phyloP scores from a whole-genome alignment of 2,797 vertebrate genomes.

The Pseudochirops cupreus region DNA sequence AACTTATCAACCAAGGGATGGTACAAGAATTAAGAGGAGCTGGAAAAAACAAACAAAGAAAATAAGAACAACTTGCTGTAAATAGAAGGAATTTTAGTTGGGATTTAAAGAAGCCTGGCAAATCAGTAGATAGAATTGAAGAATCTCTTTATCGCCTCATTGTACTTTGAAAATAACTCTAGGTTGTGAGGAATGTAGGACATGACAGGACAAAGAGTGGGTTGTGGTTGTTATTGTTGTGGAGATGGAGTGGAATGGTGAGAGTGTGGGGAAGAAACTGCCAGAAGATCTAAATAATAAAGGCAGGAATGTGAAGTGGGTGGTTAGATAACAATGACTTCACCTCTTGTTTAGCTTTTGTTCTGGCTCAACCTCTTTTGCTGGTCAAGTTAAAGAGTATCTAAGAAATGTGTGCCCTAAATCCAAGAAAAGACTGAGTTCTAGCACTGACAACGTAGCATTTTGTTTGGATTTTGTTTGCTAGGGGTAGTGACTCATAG shows the following conservation, averaged over 20 bases:
- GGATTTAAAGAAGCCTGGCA: not conserved
- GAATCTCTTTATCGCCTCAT: not conserved
- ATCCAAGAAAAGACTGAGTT: not conserved
- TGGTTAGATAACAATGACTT: not conserved
- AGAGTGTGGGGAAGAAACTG: not conserved
- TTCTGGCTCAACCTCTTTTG: not conserved
- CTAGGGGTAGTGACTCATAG: not conserved
- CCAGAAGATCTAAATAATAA: not conserved
- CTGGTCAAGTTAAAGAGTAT: not conserved
- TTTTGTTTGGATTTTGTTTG: not conserved
- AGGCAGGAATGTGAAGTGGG: not conserved
- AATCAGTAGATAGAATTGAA: not conserved
- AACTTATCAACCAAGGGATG: not conserved
- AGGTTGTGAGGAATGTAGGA: not conserved
- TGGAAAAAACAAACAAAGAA: not conserved
- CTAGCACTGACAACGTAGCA: not conserved
- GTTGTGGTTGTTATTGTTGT: not conserved
- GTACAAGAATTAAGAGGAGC: not conserved
- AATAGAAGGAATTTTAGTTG: not conserved
- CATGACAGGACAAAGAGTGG: not conserved
- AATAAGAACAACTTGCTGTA: not conserved
- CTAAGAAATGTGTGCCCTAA: not conserved
- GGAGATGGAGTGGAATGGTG: not conserved
- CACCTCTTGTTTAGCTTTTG: not conserved
- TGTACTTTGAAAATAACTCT: not conserved